Evolutionary conservation across 2,888 invertebrate species (phyloP).

Genomic region (Hydrotaea diabolus): DNA sequence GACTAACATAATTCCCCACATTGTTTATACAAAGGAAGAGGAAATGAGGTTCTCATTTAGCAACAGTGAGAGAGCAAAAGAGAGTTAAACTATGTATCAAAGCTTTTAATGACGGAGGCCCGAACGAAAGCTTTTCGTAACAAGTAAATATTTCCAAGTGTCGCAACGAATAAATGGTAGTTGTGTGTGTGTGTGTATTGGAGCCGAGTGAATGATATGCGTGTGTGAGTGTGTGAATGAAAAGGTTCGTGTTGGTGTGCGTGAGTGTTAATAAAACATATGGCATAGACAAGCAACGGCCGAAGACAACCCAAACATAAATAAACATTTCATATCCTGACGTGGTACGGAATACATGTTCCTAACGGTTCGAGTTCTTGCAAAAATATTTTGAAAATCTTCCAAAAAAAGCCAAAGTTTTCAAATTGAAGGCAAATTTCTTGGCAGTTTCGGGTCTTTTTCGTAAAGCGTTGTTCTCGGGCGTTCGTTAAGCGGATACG

Average conservation of each 20-base stretch:
- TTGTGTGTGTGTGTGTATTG: not conserved
- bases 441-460: not conserved
- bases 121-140: not conserved
- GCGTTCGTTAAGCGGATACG: too few species aligned
- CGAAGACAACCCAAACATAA: conserved; percentile 37
- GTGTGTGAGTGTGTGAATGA: conserved; percentile 3
- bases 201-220: too few species aligned
- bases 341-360: conserved; percentile 47
- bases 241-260: not conserved
- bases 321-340: conserved; percentile 59
- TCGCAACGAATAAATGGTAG: not conserved
- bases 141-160: not conserved
- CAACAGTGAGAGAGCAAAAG: not conserved
- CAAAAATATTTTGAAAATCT: conserved; percentile 2
- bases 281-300: conserved; percentile 38
- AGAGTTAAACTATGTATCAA: not conserved
- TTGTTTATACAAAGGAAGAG: too few species aligned
- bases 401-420: not conserved
- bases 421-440: not conserved
- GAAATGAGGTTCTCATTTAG: not conserved
- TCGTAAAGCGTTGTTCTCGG: not conserved
- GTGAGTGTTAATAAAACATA: conserved; percentile 48
- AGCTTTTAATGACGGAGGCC: not conserved
- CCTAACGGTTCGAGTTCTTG: conserved; percentile 25
- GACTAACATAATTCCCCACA: not conserved